A percentile compares a stretch with the other conserved stretches of the same genome.
Evolutionary conservation across 2,113 vertebrate species (phyloP).

Genomic region (Erinaceus europaeus): DNA sequence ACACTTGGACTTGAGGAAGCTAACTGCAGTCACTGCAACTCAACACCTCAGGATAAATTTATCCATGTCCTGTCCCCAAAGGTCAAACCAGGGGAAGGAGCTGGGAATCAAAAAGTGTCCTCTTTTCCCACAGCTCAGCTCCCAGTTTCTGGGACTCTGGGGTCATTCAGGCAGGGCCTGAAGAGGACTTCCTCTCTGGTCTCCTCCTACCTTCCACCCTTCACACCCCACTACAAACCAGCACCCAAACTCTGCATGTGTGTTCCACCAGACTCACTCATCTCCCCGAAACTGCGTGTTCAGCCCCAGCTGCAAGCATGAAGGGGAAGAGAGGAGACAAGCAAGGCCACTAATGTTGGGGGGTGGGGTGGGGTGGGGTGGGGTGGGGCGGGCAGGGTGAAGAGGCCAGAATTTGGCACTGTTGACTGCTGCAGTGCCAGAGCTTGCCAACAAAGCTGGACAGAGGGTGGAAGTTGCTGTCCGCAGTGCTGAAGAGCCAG

Average conservation of each 20-base stretch:
- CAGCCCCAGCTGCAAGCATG: background rate
- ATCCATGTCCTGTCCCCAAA: conserved; percentile 57
- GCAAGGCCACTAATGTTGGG: conserved; percentile 30
- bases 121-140: background rate
- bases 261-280: background rate
- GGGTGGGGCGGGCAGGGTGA: background rate
- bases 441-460: conserved; percentile 49
- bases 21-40: conserved; percentile 51
- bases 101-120: background rate
- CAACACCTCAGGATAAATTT: conserved; percentile 66
- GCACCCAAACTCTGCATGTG: background rate
- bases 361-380: conserved; percentile 3
- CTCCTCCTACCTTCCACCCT: background rate
- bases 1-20: conserved; percentile 29
- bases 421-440: conserved; percentile 41
- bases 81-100: conserved; percentile 47
- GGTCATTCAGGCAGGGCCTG: background rate
- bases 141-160: background rate
- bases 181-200: background rate
- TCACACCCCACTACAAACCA: background rate
- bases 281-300: background rate
- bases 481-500: conserved; percentile 67
- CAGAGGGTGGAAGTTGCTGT: conserved; percentile 31
- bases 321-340: conserved; percentile 9
- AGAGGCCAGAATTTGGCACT: conserved; percentile 65